Evolutionary conservation across 2,888 invertebrate genomes (phyloP), one percentile per base, ranked within the genome.

Genomic region (Drosophila basisetae): DNA sequence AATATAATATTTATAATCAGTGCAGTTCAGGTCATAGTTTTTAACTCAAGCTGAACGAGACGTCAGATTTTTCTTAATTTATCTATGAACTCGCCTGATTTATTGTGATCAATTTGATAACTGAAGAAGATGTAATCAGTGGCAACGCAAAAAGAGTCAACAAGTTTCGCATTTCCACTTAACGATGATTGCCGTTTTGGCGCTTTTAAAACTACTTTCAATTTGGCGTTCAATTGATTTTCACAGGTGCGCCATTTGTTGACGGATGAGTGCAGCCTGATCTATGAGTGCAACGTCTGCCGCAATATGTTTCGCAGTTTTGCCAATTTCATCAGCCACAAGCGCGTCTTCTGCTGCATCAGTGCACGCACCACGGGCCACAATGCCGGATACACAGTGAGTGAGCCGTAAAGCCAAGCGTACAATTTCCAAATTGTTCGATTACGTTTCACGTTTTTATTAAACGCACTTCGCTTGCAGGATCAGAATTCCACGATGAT

Each of bases 271-370:
- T 98, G 98, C 94, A 97, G 97, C 92, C 93, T 98, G 68, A 95
- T 98, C 85, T 97, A 97, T 93, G 98, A 98, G 93, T 98, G 98
- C 93, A 96, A 96, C 92, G 95, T 96, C 28, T 98, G 98, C 91
- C 95, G 96, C 41, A 97, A 96, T 90, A 94, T 98, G 89, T 98
- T 97, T 92, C 95, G 98, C 82, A 97, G 97, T 92, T 94, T 98
- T 77, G 96, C 96, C 22, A 98, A 98, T 94, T 97, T 98, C 91
- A 95, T 98, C 82, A 96, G 97, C 41, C 98, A 98, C 92, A 98
- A 98, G 93, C 95, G 98, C 70, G 95, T 96, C 47, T 98, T 96
- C 92, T 98, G 98, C 91, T 95, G 94, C 64, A 77, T 84, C 35
- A 86, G 85, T 55, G 82, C 84, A 22, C 83, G 86, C n/a, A 69